Evolutionary conservation across 2,888 invertebrate species (phyloP), one percentile per base, ranked within the genome.

Genomic region (Mactromeris polynyma): DNA sequence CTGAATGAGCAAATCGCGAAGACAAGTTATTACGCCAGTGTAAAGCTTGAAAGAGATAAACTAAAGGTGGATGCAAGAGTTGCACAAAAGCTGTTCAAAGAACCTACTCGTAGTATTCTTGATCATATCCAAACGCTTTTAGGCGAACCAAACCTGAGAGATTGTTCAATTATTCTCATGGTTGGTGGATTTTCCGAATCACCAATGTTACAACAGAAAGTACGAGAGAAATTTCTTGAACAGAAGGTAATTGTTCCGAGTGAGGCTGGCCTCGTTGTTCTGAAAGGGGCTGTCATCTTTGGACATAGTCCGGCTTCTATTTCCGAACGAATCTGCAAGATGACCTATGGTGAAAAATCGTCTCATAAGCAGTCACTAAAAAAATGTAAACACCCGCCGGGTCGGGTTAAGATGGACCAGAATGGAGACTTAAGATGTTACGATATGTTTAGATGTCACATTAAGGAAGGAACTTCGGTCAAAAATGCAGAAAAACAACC

Each of bases 151-250:
- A 38, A 85, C 0, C 42, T 83, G 6, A 38, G 21, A 19, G 69
- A n/a, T 14, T n/a, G 83, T 17, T 38, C 79, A n/a, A 36, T 69
- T 17, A 86, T 89, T 38, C 11, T 89, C 0, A 79, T 89, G 85
- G 89, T 86, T 21, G 89, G 89, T 4, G 89, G 89, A 7, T 89
- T 89, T 54, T 58, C 86, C 7, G 89, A 89, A 26, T 89, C 89
- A 3, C 81, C 86, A 1, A 58, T 89, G 69, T 81, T 89, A 9
- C 86, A 89, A 31, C 69, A 38, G 19, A 80, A 81, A n/a, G 64
- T 89, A 6, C 79, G 73, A 38, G 81, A 83, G 4, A 14, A 14
- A 2, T 89, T 89, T 73, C 36, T 36, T 11, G 64, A 17, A 21
- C 31, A 73, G 26, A 77, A 83, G 11, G 46, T 89, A 0, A 86